phyloP scores from a whole-genome alignment of 1,140 invertebrate genomes.

The Ruditapes philippinarum region DNA sequence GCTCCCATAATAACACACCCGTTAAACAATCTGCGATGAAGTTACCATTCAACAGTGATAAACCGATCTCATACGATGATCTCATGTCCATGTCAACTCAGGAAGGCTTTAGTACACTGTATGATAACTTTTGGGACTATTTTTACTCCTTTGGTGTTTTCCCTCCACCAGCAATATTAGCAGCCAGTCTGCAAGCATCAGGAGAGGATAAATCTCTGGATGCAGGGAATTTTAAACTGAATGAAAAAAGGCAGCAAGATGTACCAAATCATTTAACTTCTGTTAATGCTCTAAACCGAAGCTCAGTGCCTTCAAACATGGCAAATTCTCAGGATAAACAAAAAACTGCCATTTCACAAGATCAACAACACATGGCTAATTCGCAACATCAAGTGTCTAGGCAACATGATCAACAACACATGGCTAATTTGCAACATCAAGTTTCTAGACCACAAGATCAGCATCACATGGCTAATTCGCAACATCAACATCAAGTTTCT shows the following conservation, averaged over 20 bases:
- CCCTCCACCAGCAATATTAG: slow-evolving; percentile 76
- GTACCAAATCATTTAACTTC: background rate
- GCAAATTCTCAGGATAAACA: background rate
- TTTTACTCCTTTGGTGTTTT: slow-evolving; percentile 81
- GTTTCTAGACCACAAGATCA: background rate
- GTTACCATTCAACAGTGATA: slow-evolving; percentile 5
- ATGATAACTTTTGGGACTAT: slow-evolving; percentile 82
- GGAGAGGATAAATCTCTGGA: background rate
- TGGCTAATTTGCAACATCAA: background rate
- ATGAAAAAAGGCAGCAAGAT: slow-evolving; percentile 13
- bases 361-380: too few species aligned
- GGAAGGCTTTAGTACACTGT: slow-evolving; percentile 73
- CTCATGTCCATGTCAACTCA: slow-evolving; percentile 70
- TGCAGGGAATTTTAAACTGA: background rate
- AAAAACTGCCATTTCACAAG: background rate
- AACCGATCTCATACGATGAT: slow-evolving; percentile 73
- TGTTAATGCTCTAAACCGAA: background rate
- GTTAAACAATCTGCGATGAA: background rate
- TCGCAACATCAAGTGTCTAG: background rate
- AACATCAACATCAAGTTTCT: too few species aligned
- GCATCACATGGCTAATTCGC: background rate
- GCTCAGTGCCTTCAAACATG: slow-evolving; percentile 6
- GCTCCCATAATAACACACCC: slow-evolving; percentile 13
- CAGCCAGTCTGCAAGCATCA: slow-evolving; percentile 30
- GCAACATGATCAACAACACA: background rate